A percentile compares a stretch with the other conserved stretches of the same genome.
These are phyloP conservation scores for Lamellibrachia luymesi DNA, from an alignment of 1,140 invertebrate genomes.

Conservation along the genomic window DNA sequence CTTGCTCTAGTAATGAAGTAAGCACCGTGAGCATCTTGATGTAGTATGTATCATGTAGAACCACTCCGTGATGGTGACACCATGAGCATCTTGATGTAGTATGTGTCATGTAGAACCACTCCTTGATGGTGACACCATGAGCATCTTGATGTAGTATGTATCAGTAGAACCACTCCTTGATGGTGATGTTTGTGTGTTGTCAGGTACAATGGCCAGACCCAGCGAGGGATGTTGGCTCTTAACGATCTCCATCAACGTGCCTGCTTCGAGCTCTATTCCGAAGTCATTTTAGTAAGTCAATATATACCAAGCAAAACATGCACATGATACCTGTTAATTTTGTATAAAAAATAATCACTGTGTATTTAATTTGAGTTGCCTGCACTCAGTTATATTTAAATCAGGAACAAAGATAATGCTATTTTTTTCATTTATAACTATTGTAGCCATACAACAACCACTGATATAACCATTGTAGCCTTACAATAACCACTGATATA, in stretches of 20 bases:
- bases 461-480: too few species aligned
- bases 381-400: not conserved
- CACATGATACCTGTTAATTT: not conserved
- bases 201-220: conserved; percentile 57
- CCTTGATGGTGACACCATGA: too few species aligned
- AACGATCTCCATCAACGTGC: conserved; percentile 83
- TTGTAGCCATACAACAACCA: not conserved
- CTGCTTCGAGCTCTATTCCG: conserved; percentile 80
- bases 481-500: too few species aligned
- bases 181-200: conserved; percentile 30
- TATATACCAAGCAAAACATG: not conserved
- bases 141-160: not conserved
- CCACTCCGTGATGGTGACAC: too few species aligned
- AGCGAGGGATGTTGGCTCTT: conserved; percentile 63
- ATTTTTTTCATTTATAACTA: too few species aligned
- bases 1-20: too few species aligned
- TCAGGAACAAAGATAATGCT: not conserved
- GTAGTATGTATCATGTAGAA: too few species aligned
- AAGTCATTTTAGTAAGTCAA: conserved; percentile 72
- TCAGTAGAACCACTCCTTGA: not conserved
- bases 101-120: too few species aligned
- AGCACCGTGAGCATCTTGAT: too few species aligned
- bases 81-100: too few species aligned
- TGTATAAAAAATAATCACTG: not conserved
- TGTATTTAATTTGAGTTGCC: not conserved